A percentile compares a stretch with the other conserved stretches of the same genome.
These are phyloP conservation scores for Caenorhabditis macrosperma DNA, from an alignment of 2,888 invertebrate species.

Conservation along the genomic window DNA sequence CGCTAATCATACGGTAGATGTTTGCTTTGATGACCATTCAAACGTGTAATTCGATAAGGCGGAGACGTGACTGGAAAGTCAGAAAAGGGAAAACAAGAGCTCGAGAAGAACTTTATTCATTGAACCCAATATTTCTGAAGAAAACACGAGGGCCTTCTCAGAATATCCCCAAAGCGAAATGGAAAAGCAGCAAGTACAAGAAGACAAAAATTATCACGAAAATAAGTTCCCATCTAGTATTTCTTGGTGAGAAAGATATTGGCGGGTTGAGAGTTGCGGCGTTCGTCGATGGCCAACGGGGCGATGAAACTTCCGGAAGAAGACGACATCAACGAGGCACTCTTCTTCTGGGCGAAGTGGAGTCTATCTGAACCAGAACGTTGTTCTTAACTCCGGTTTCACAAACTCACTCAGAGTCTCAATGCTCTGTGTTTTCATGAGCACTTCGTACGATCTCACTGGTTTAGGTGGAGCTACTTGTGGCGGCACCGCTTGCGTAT, in stretches of 20 bases:
- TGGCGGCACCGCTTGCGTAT: not conserved
- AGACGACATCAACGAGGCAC: not conserved
- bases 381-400: not conserved
- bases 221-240: slow-evolving; percentile 33
- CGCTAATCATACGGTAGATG: slow-evolving; percentile 37
- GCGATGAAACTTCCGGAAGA: slow-evolving; percentile 56
- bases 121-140: not conserved
- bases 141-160: not conserved
- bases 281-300: slow-evolving; percentile 45
- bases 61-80: slow-evolving; percentile 14
- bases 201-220: slow-evolving; percentile 2
- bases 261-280: slow-evolving; percentile 56
- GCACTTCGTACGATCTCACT: slow-evolving; percentile 17
- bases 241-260: slow-evolving; percentile 38
- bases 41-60: slow-evolving; percentile 19
- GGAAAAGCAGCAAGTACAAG: slow-evolving; percentile 4
- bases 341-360: slow-evolving; percentile 6
- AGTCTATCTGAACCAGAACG: slow-evolving; percentile 1
- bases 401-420: slow-evolving; percentile 34
- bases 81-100: slow-evolving; percentile 8
- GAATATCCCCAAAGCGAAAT: slow-evolving; percentile 29
- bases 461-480: slow-evolving; percentile 14
- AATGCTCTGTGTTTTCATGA: slow-evolving; percentile 40
- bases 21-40: slow-evolving; percentile 48
- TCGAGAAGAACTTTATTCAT: not conserved